Conservation (phyloP, 2,888 invertebrate genomes). For the Frankliniella fusca region DNA sequence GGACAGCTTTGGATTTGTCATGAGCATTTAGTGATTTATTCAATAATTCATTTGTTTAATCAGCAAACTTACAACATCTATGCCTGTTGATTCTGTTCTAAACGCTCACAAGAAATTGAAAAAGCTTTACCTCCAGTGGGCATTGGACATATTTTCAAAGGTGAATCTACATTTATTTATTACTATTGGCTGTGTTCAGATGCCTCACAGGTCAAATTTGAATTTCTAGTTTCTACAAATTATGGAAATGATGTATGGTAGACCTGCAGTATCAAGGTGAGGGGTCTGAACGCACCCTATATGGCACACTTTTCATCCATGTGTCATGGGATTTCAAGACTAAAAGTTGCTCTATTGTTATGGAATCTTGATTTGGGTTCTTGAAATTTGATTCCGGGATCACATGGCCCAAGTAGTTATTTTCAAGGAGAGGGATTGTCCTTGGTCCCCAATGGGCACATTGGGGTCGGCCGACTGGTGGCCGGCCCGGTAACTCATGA, state of each 20-base stretch:
- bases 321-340: neutral
- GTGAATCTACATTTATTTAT: neutral
- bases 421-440: neutral
- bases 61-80: too few species aligned
- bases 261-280: neutral
- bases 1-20: neutral
- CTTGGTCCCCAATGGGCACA: neutral
- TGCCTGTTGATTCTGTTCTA: neutral
- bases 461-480: too few species aligned
- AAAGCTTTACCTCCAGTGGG: neutral
- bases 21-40: neutral
- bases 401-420: neutral
- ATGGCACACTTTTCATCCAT: conserved; percentile 5
- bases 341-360: neutral
- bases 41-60: neutral
- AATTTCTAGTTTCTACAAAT: neutral
- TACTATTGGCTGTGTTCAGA: neutral
- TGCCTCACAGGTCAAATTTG: neutral
- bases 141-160: neutral
- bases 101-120: neutral
- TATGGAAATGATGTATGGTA: too few species aligned
- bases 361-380: neutral
- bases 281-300: neutral
- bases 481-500: neutral
- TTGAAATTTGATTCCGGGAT: neutral